Conservation (phyloP, 2,797 vertebrate species). For the Phataginus tricuspis region DNA sequence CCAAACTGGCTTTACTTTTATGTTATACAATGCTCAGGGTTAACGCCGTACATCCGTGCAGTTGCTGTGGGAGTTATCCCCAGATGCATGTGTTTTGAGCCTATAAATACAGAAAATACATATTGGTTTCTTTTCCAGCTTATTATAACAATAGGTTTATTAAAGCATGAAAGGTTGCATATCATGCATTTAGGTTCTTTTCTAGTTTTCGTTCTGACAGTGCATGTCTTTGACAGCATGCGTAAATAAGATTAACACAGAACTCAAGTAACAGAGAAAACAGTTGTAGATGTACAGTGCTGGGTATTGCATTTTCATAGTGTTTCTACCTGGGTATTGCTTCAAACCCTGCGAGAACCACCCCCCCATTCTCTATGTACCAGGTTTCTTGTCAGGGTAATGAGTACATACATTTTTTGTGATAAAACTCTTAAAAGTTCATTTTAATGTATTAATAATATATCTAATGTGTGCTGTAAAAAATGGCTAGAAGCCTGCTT, state of each 20-base stretch:
- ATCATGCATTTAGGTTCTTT: conserved; percentile 87
- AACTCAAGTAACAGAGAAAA: conserved; percentile 77
- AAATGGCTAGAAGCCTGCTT: conserved; percentile 86
- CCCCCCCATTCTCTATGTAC: conserved; percentile 66
- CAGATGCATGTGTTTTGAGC: conserved; percentile 87
- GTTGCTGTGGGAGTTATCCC: conserved; percentile 84
- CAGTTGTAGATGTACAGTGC: conserved; percentile 84
- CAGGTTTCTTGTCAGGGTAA: conserved; percentile 76
- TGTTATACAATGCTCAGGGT: conserved; percentile 90
- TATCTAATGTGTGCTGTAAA: conserved; percentile 87
- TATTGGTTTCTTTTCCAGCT: conserved; percentile 85
- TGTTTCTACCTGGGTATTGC: conserved; percentile 85
- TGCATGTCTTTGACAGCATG: conserved; percentile 89
- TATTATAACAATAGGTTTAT: conserved; percentile 82
- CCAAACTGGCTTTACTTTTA: conserved; percentile 86
- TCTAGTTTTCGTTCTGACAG: conserved; percentile 86
- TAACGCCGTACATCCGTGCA: conserved; percentile 86
- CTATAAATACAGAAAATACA: conserved; percentile 86
- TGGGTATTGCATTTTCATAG: conserved; percentile 86
- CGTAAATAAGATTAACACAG: conserved; percentile 81
- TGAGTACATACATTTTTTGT: conserved; percentile 84
- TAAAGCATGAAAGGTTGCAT: conserved; percentile 87
- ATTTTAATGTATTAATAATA: conserved; percentile 88
- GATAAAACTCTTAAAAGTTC: conserved; percentile 85
- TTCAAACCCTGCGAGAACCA: conserved; percentile 55